Evolutionary conservation across 2,888 invertebrate genomes (phyloP).

Genomic region (Macropis europaea): DNA sequence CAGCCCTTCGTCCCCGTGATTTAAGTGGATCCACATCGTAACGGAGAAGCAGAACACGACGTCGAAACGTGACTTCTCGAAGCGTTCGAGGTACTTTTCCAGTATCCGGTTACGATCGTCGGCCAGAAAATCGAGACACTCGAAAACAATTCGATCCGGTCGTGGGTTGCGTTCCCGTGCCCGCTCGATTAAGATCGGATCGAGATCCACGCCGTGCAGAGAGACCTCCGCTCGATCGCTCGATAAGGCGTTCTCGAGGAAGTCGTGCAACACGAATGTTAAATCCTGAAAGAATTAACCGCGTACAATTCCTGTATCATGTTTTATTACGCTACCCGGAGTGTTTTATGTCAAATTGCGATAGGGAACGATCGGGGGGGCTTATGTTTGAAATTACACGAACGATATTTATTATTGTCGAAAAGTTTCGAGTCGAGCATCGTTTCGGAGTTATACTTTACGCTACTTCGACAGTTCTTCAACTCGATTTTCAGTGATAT

Average conservation of each 20-base stretch:
- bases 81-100: constrained; percentile 80
- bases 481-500: no score
- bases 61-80: constrained; percentile 82
- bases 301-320: neutral
- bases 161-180: constrained; percentile 82
- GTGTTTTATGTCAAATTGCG: no score
- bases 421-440: no score
- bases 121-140: constrained; percentile 84
- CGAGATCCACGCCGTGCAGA: constrained; percentile 89
- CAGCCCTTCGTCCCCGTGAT: constrained; percentile 89
- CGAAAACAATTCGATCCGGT: constrained; percentile 80
- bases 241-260: constrained; percentile 80
- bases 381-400: no score
- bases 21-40: constrained; percentile 95
- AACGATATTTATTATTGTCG: no score
- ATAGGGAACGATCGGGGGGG: no score
- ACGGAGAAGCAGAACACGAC: constrained; percentile 90
- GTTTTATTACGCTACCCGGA: no score
- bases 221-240: constrained; percentile 74
- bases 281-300: constrained; percentile 82
- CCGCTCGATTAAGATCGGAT: constrained; percentile 85
- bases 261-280: constrained; percentile 83
- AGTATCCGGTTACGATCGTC: constrained; percentile 76
- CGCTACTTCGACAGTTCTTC: no score
- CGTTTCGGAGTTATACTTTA: no score